phyloP scores from a whole-genome alignment of 2,888 invertebrate genomes.

The Stegana nigrithorax region DNA sequence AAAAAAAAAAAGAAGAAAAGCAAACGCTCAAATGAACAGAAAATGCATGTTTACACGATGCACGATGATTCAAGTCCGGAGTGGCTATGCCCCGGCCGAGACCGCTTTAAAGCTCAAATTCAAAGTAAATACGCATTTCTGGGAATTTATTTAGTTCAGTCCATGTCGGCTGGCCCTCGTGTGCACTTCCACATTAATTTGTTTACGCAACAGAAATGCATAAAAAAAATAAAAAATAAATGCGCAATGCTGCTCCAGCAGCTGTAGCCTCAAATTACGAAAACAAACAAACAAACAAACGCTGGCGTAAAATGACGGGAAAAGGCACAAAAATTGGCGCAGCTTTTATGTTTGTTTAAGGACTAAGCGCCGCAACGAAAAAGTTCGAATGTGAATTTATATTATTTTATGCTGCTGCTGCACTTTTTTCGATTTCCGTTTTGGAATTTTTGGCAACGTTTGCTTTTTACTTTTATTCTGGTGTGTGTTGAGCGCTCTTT shows the following conservation, averaged over 20 bases:
- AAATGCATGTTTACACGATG: neutral
- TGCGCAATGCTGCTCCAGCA: neutral
- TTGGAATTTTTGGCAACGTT: too few species aligned
- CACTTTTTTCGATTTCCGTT: conserved; percentile 11
- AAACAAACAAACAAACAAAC: neutral
- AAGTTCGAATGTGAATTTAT: too few species aligned
- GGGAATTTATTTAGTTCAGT: too few species aligned
- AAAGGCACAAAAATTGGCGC: neutral
- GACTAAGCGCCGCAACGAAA: neutral
- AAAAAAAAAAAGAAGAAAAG: too few species aligned
- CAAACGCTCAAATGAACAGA: neutral
- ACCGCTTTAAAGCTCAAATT: neutral
- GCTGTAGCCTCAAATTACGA: neutral
- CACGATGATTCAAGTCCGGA: neutral
- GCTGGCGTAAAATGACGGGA: neutral
- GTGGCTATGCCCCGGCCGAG: neutral
- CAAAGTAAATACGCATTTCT: conserved; percentile 15
- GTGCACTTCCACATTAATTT: conserved; percentile 46
- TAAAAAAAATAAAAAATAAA: conserved; percentile 11
- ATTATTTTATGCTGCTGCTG: neutral
- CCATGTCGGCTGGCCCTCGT: too few species aligned
- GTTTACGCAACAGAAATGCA: conserved; percentile 41
- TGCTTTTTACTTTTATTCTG: too few species aligned
- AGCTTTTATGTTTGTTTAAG: neutral
- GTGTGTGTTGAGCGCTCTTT: too few species aligned